Percentiles rank a stretch among this genome's conserved stretches.
Conservation (phyloP, 2,797 vertebrate genomes). For the Acanthopagrus latus region DNA sequence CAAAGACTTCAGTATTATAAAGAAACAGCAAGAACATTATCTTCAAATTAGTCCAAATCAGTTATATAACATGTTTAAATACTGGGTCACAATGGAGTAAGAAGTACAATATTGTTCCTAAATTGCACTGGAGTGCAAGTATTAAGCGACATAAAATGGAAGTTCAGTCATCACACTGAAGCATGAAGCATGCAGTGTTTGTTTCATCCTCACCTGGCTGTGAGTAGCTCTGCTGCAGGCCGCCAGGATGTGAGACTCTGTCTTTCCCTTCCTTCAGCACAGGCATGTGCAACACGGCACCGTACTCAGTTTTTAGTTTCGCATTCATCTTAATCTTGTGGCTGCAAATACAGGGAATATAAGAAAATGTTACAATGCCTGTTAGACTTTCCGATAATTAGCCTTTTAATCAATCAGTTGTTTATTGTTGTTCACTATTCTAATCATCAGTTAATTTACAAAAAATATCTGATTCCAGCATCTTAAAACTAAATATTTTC, state of each 20-base stretch:
- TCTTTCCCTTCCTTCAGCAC: slow-evolving; percentile 93
- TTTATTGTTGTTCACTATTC: too few species aligned
- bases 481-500: too few species aligned
- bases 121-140: too few species aligned
- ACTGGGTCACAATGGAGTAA: neutral
- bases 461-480: too few species aligned
- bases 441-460: too few species aligned
- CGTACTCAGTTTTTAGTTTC: slow-evolving; percentile 93
- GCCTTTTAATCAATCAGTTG: too few species aligned
- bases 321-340: slow-evolving; percentile 93
- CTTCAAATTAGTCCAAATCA: neutral
- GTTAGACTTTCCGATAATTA: too few species aligned
- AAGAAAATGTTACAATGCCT: too few species aligned
- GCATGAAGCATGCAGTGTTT: neutral
- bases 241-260: slow-evolving; percentile 78
- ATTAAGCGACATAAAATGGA: neutral
- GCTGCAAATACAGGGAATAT: slow-evolving; percentile 74
- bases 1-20: neutral
- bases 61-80: neutral
- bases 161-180: neutral
- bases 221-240: slow-evolving; percentile 87
- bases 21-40: neutral
- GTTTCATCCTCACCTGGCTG: slow-evolving; percentile 85
- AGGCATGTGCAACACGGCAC: slow-evolving; percentile 95
- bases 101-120: neutral